Evolutionary conservation across 2,113 vertebrate species (phyloP), one percentile per base, ranked within the genome.

Genomic region (Martes martes): DNA sequence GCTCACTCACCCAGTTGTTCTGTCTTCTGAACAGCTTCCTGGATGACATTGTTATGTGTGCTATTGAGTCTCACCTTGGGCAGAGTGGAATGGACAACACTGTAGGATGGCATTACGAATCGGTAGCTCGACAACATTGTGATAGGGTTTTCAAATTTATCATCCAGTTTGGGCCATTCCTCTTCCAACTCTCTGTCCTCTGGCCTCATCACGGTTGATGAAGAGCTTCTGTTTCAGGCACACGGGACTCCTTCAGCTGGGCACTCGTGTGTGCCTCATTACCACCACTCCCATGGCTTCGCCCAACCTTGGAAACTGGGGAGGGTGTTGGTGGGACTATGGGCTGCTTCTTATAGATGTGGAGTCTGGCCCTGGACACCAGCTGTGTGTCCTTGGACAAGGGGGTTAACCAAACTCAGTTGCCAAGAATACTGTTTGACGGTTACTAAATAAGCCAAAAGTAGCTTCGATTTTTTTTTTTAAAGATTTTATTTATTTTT

Each of bases 31-130:
- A 18, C 16, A 18, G 5, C 86, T 69, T 85, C 71, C 74, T 42
- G 50, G 31, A 23, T 15, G 57, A 50, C 7, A 7, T 8, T 71
- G 45, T 28, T 9, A 0, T 2, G 14, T 4, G 13, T 67, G 55
- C 69, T 36, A 0, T n/a, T 11, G 42, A 36, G 1, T 21, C 67
- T 82, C 39, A 55, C 55, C 45, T 57, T 31, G 33, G 1, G 2
- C 6, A 14, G 18, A 42, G 2, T 2, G 2, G 28, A 63, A 3
- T 0, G 16, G 18, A 15, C 5, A 13, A 7, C 11, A 21, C 5
- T 1, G 0, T 19, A 55, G 65, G 14, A 15, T 15, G 10, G 47
- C 55, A 9, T 28, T 18, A 26, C 33, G 61, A 13, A 61, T 4
- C 15, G 18, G 13, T 5, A 26, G 23, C 18, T n/a, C 2, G 5